These are phyloP conservation scores for Clanis bilineata DNA, from an alignment of 2,888 invertebrate genomes.

Conservation along the genomic window DNA sequence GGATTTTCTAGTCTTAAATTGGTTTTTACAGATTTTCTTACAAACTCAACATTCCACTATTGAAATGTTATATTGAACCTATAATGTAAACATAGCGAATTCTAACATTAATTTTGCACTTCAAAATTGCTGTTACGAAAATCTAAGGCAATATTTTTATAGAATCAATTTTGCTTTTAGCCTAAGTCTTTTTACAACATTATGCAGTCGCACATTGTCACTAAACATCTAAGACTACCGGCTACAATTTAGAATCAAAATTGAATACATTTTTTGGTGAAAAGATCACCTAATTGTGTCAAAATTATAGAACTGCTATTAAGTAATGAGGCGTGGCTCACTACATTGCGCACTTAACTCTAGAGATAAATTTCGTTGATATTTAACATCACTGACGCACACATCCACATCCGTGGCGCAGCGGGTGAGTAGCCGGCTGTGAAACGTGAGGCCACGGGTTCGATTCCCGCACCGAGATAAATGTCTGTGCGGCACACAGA, in stretches of 20 bases:
- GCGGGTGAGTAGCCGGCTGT: too few species aligned
- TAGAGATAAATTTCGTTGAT: not conserved
- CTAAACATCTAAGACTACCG: not conserved
- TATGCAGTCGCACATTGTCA: not conserved
- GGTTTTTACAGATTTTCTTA: slow-evolving; percentile 18
- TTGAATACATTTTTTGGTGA: not conserved
- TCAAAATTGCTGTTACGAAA: not conserved
- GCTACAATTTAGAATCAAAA: not conserved
- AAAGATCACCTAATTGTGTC: not conserved
- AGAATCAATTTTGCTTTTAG: not conserved
- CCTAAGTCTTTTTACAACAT: not conserved
- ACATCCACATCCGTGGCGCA: too few species aligned
- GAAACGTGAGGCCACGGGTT: too few species aligned
- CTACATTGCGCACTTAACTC: not conserved
- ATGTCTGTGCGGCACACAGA: too few species aligned
- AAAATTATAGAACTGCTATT: not conserved
- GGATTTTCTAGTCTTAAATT: slow-evolving; percentile 16
- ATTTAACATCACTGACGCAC: not conserved
- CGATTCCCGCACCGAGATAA: too few species aligned
- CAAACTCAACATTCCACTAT: not conserved
- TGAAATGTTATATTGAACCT: not conserved
- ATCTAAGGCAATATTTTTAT: not conserved
- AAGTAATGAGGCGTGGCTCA: not conserved
- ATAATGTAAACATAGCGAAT: slow-evolving; percentile 9
- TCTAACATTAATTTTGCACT: not conserved